Conservation (phyloP, 2,113 vertebrate genomes). For the Epinephelus cyanopodus region DNA sequence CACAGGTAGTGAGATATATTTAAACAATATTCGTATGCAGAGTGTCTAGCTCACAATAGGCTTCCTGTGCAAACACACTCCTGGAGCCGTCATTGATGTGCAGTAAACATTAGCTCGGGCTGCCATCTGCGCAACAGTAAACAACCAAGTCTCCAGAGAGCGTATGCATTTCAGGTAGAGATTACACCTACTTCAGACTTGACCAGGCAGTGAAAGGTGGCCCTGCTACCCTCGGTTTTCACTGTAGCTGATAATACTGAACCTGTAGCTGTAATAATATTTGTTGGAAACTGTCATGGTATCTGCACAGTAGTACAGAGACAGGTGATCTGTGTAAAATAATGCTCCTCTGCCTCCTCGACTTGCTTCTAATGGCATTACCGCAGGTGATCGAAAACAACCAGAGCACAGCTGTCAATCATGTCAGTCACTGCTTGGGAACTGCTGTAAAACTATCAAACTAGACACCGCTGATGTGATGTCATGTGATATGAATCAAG, state of each 20-base stretch:
- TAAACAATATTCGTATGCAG: conserved; percentile 51
- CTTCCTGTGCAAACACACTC: conserved; percentile 56
- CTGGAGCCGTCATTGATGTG: conserved; percentile 40
- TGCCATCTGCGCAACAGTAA: conserved; percentile 65
- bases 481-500: no score
- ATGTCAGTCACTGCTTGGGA: no score
- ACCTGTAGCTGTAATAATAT: no score
- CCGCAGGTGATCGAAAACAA: no score
- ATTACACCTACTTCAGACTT: conserved; percentile 68
- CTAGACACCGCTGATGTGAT: no score
- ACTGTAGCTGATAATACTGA: conserved; percentile 22
- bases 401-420: no score
- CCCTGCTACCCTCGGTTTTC: conserved; percentile 28
- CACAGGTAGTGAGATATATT: conserved; percentile 1
- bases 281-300: no score
- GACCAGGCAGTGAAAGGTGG: conserved; percentile 38
- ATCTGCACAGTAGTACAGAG: no score
- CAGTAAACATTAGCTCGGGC: conserved; percentile 68
- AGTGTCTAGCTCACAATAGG: conserved; percentile 31
- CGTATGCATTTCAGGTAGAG: conserved; percentile 62
- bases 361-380: no score
- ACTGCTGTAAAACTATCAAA: no score
- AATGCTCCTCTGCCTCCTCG: no score
- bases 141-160: conserved; percentile 58
- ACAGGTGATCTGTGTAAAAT: no score